Evolutionary conservation across 2,113 vertebrate species (phyloP), one percentile per base, ranked within the genome.

Genomic region (Argyrosomus japonicus): DNA sequence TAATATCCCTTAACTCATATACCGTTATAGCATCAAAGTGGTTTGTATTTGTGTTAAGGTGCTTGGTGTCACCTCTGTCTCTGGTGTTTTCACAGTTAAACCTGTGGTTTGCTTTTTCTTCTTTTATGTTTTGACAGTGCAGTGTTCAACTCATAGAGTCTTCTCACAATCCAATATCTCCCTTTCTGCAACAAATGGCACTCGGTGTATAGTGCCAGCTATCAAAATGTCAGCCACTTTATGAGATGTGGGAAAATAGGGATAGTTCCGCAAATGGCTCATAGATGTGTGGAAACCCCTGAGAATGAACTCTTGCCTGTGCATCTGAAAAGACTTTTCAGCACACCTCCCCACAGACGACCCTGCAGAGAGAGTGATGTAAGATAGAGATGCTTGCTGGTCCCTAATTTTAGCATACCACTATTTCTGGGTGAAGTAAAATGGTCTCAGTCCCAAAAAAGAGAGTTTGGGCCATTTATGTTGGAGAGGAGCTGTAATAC

Each of bases 211-310:
- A 71, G 77, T 68, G 87, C 68, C 74, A 80, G 90, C 81, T 69
- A 90, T 91, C 89, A 92, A 93, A 90, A 91, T 92, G 88, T 90
- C 91, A 91, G 75, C 54, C 79, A 40, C 70, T 91, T 91, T 90
- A 90, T 86, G 85, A 79, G 87, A 83, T 83, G 82, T 82, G 88
- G 86, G 88, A 84, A 90, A 84, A 82, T 79, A 87, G 75, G 73
- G 80, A 89, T 75, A 36, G 84, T 62, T 83, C 87, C 36, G 67
- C 65, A 88, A 90, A 90, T 87, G 85, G 77, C 88, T 88, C 83
- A 75, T 56, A 69, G 76, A 83, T 58, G 64, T 68, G 51, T n/a
- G 60, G 75, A 85, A 40, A 86, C 75, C 88, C 87, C 75, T 75
- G 85, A 88, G 88, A 91, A 48, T 53, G 5, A 75, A 86, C 77